These are phyloP conservation scores for Mugil cephalus DNA, from an alignment of 2,113 vertebrate species.

Conservation along the genomic window DNA sequence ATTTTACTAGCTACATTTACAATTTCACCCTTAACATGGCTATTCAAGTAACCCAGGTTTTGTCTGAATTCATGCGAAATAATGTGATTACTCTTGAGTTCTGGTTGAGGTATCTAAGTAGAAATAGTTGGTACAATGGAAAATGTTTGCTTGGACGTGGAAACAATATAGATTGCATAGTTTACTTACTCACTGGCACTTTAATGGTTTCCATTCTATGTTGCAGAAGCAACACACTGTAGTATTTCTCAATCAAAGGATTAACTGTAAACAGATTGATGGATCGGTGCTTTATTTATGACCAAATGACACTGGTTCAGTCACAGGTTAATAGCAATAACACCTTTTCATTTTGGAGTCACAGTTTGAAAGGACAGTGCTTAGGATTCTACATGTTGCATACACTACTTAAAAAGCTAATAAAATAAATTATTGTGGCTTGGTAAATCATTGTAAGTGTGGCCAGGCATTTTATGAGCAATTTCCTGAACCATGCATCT, in stretches of 20 bases:
- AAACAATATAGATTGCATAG: background rate
- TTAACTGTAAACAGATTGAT: background rate
- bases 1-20: constrained; percentile 33
- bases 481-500: background rate
- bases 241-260: constrained; percentile 1
- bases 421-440: too few species aligned
- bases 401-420: too few species aligned
- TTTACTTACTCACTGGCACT: background rate
- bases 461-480: background rate
- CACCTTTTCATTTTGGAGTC: constrained; percentile 8
- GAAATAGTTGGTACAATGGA: too few species aligned
- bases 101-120: constrained; percentile 1
- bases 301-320: too few species aligned
- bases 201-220: background rate
- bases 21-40: constrained; percentile 9
- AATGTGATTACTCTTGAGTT: constrained; percentile 9
- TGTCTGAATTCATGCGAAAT: constrained; percentile 18
- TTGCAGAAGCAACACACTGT: background rate
- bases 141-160: background rate
- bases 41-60: constrained; percentile 1
- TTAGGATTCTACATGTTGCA: too few species aligned
- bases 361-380: background rate
- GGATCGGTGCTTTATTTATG: constrained; percentile 28
- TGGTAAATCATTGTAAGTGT: background rate
- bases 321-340: background rate